Base-by-base conservation (phyloP, 2,113 vertebrate species). In the Carlito syrichta region DNA sequence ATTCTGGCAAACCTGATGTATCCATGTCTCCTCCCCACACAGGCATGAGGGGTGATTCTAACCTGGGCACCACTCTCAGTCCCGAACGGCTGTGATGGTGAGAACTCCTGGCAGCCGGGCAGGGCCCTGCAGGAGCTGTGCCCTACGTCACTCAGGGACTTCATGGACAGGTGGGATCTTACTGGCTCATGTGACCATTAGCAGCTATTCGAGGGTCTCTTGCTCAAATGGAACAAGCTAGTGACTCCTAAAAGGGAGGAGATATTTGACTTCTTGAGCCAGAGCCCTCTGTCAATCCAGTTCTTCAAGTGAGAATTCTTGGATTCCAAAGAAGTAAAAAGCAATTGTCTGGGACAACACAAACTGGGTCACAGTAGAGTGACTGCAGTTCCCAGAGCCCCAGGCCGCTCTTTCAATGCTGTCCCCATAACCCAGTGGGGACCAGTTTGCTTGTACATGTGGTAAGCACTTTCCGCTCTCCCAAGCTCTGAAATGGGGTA, bases 121-220 rank as follows among this genome's bases (percentile, higher is more conserved):
- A 63, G 43, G 3, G 13, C 16, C 6, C 50, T 23, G 1, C 40
- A 58, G 20, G 6, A 19, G 50, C 74, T 10, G 1, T 19, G 54
- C 10, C 4, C 38, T 6, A 43, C 14, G 7, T 43, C 54, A 0
- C 52, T 50, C n/a, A 79, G 1, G 5, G 2, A 0, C 25, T 22
- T 2, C 27, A 1, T 0, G 1, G 58, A 58, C 48, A 68, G 8
- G 20, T 0, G 1, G 40, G 60, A 19, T 16, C 66, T 11, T 6
- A 3, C 1, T 1, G 8, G 20, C 32, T 58, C 2, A 0, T 25
- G 52, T 38, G 66, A 14, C 40, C 8, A 23, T 19, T 1, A 48
- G 38, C 22, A 40, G 16, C 58, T 38, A 30, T 63, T 54, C 1
- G 22, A 54, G 43, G 32, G 52, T 14, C 35, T 50, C 77, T 40